Percentiles rank a stretch among this genome's conserved stretches.
phyloP scores from a whole-genome alignment of 2,888 invertebrate species.

The Liodrosophila aerea region DNA sequence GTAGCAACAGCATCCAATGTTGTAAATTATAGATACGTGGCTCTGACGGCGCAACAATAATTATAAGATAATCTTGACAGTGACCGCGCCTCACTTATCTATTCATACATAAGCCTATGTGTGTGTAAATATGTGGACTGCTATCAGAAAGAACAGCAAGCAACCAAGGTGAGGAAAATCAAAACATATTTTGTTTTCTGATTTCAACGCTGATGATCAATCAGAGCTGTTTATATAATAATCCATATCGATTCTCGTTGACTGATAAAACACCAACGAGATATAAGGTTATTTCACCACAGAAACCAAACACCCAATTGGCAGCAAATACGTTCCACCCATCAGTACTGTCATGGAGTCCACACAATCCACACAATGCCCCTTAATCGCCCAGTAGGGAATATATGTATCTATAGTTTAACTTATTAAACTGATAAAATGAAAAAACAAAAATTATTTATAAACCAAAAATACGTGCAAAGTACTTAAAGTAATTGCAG shows the following conservation, averaged over 20 bases:
- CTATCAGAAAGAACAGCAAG: slow-evolving; percentile 31
- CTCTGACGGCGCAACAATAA: slow-evolving; percentile 14
- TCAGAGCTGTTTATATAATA: slow-evolving; percentile 16
- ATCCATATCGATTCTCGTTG: not conserved
- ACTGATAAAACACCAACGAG: slow-evolving; percentile 9
- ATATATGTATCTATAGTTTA: slow-evolving; percentile 6
- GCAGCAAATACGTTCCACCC: slow-evolving; percentile 9
- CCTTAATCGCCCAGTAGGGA: not conserved
- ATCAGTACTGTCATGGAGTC: not conserved
- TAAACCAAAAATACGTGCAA: slow-evolving; percentile 19
- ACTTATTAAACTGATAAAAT: not conserved
- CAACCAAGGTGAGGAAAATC: slow-evolving; percentile 39
- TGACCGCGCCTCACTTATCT: slow-evolving; percentile 45
- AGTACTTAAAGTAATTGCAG: slow-evolving; percentile 46
- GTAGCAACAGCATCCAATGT: slow-evolving; percentile 28
- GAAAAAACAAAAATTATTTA: slow-evolving; percentile 37
- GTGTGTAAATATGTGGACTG: slow-evolving; percentile 1
- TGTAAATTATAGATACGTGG: slow-evolving; percentile 27
- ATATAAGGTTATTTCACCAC: slow-evolving; percentile 31
- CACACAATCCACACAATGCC: slow-evolving; percentile 1
- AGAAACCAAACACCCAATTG: slow-evolving; percentile 10
- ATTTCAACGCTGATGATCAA: slow-evolving; percentile 33
- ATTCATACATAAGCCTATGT: slow-evolving; percentile 16
- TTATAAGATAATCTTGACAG: slow-evolving; percentile 33
- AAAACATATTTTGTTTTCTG: slow-evolving; percentile 25